Evolutionary conservation across 2,113 vertebrate species (phyloP).

Genomic region (Clarias magur): DNA sequence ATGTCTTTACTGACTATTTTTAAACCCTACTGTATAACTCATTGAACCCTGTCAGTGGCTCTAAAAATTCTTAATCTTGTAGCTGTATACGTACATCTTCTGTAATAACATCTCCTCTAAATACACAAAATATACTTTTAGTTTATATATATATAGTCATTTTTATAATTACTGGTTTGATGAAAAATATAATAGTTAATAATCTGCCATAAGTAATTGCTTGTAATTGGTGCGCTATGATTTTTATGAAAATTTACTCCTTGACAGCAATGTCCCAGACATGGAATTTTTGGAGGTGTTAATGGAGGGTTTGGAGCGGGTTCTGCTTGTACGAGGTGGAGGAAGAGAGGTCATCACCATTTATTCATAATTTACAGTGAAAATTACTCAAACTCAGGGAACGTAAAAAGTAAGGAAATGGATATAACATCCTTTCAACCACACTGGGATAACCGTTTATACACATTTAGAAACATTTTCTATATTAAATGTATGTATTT

Average conservation of each 20-base stretch:
- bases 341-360: slow-evolving; percentile 96
- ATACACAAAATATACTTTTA: neutral
- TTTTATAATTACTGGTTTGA: neutral
- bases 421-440: neutral
- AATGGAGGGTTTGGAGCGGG: slow-evolving; percentile 86
- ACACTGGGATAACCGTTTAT: neutral
- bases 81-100: neutral
- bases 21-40: neutral
- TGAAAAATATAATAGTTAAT: neutral
- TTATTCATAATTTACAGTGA: slow-evolving; percentile 80
- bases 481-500: neutral
- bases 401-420: neutral
- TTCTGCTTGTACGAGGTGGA: slow-evolving; percentile 88
- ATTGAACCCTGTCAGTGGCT: neutral
- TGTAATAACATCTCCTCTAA: no score
- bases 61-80: neutral
- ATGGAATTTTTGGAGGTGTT: slow-evolving; percentile 97
- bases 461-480: neutral
- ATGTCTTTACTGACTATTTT: neutral
- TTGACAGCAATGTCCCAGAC: slow-evolving; percentile 77
- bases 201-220: neutral
- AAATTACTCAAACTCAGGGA: neutral
- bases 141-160: no score
- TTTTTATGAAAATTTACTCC: slow-evolving; percentile 49
- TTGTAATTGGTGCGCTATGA: neutral